These are phyloP conservation scores for Paelopatides confundens DNA, from an alignment of 53 echinoderm and acorn worm species.

Conservation along the genomic window DNA sequence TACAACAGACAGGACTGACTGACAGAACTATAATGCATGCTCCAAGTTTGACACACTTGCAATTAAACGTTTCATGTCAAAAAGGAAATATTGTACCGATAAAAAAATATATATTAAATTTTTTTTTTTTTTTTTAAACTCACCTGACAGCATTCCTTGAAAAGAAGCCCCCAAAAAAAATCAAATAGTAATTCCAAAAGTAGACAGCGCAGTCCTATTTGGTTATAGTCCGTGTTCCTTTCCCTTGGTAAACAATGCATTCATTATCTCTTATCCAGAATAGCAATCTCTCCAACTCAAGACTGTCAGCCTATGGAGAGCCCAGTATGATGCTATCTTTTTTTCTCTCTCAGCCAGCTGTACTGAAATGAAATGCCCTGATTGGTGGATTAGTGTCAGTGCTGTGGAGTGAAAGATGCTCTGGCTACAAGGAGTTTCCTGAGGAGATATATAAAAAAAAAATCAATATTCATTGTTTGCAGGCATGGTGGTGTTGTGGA, in stretches of 20 bases:
- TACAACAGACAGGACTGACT: too few species aligned
- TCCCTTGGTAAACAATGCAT: background rate
- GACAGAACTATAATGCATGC: too few species aligned
- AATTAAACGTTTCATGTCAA: too few species aligned
- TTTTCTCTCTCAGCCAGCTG: background rate
- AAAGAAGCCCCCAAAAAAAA: background rate
- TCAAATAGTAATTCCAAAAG: background rate
- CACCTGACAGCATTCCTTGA: too few species aligned
- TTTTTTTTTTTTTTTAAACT: too few species aligned
- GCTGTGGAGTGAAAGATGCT: background rate
- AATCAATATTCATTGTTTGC: slow-evolving; percentile 33
- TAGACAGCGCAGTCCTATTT: background rate
- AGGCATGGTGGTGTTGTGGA: slow-evolving; percentile 1
- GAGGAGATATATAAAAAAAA: background rate
- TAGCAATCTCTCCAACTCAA: background rate
- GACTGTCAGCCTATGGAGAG: background rate
- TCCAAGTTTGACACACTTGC: too few species aligned
- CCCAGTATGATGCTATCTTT: background rate
- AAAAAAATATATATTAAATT: too few species aligned
- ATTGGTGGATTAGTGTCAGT: slow-evolving; percentile 11
- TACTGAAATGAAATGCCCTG: slow-evolving; percentile 5
- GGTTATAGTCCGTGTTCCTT: slow-evolving; percentile 1
- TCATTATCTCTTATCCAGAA: background rate
- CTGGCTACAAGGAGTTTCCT: background rate
- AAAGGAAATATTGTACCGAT: too few species aligned